These are phyloP conservation scores for Phycodurus eques DNA, from an alignment of 2,113 vertebrate genomes.

Conservation along the genomic window DNA sequence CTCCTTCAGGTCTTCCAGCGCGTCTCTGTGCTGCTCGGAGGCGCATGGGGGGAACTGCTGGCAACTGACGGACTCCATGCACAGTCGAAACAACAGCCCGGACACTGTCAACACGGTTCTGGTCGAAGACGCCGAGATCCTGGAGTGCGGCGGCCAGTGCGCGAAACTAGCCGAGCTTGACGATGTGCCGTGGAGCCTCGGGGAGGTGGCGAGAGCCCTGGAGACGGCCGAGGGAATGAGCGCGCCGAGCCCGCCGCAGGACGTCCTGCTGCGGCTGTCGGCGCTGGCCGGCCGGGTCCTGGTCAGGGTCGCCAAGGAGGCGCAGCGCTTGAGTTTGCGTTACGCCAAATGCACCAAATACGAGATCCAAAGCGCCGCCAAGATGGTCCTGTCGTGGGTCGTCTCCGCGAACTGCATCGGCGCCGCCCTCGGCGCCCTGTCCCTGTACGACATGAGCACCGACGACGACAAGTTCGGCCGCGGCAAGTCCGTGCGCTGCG, in stretches of 20 bases:
- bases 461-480: conserved; percentile 91
- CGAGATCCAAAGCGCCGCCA: conserved; percentile 92
- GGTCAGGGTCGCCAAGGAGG: conserved; percentile 86
- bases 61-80: conserved; percentile 96
- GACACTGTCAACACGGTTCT: conserved; percentile 98
- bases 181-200: conserved; percentile 96
- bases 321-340: conserved; percentile 91
- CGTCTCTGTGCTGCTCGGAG: conserved; percentile 95
- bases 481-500: conserved; percentile 89
- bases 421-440: conserved; percentile 87
- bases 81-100: conserved; percentile 96
- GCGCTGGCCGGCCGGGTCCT: conserved; percentile 86
- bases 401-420: conserved; percentile 84
- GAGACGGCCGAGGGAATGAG: conserved; percentile 77
- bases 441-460: conserved; percentile 95
- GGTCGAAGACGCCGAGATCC: conserved; percentile 94
- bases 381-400: conserved; percentile 88
- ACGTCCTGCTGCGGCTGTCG: conserved; percentile 86
- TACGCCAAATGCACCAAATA: conserved; percentile 95
- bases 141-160: conserved; percentile 95
- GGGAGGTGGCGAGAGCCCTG: conserved; percentile 87
- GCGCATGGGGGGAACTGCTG: conserved; percentile 86
- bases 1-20: conserved; percentile 95
- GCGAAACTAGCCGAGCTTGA: conserved; percentile 96
- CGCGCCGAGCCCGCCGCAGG: conserved; percentile 71